A percentile compares a stretch with the other conserved stretches of the same genome.
Evolutionary conservation across 2,113 vertebrate species (phyloP).

Genomic region (Alces alces): DNA sequence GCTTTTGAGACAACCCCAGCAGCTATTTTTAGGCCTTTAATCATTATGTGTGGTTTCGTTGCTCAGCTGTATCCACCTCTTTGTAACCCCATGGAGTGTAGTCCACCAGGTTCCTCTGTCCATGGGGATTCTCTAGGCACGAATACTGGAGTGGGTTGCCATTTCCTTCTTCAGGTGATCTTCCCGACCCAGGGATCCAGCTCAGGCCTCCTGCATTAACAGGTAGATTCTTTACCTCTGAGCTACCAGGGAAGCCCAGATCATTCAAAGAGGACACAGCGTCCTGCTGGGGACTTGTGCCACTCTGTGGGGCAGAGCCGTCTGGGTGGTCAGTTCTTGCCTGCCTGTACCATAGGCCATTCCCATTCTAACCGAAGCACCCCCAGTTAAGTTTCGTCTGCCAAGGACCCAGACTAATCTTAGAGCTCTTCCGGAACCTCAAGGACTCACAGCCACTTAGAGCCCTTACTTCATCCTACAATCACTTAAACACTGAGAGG

Average conservation of each 20-base stretch:
- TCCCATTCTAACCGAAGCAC: background rate
- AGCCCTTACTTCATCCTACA: background rate
- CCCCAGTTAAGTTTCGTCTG: background rate
- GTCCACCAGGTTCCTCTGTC: background rate
- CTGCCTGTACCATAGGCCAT: background rate
- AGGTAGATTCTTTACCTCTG: background rate
- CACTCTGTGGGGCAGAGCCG: background rate
- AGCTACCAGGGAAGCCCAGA: background rate
- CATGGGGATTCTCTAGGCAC: background rate
- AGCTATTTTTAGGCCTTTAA: background rate
- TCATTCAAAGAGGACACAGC: background rate
- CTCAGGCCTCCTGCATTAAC: background rate
- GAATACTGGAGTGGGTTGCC: background rate
- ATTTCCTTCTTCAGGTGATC: background rate
- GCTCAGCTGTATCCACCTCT: background rate
- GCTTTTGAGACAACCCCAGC: background rate
- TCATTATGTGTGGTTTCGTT: background rate
- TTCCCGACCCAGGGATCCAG: background rate
- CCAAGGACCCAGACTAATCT: background rate
- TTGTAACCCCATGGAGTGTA: background rate
- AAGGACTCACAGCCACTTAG: background rate
- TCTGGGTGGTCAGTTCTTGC: background rate
- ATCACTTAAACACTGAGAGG: background rate
- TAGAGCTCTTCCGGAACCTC: background rate
- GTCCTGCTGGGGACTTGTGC: background rate